A percentile compares a stretch with the other conserved stretches of the same genome.
phyloP scores from a whole-genome alignment of 1,140 invertebrate species.

The Hyphantria cunea region DNA sequence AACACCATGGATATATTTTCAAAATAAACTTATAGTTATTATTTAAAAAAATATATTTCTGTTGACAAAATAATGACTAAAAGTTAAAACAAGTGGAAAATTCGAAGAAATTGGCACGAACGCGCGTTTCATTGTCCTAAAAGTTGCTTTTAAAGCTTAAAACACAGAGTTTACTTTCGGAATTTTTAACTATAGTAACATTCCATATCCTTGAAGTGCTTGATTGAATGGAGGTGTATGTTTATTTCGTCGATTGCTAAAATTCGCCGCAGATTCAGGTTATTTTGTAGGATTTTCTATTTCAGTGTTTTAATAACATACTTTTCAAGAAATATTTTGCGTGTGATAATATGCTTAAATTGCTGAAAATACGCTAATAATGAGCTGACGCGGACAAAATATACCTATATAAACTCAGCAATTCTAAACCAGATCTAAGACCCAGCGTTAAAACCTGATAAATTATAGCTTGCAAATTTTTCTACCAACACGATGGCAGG shows the following conservation, averaged over 20 bases:
- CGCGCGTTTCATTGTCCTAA: too few species aligned
- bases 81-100: too few species aligned
- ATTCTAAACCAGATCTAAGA: not conserved
- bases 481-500: conserved; percentile 62
- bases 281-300: not conserved
- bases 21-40: too few species aligned
- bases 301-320: not conserved
- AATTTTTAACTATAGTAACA: too few species aligned
- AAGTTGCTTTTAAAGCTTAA: too few species aligned
- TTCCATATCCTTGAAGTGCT: not conserved
- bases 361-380: not conserved
- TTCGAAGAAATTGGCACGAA: too few species aligned
- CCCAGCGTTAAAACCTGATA: not conserved
- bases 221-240: not conserved
- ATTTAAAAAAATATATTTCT: too few species aligned
- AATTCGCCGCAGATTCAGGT: not conserved
- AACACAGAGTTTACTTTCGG: too few species aligned
- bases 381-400: not conserved
- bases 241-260: not conserved
- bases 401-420: too few species aligned
- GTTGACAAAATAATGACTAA: too few species aligned
- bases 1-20: too few species aligned
- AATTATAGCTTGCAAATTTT: not conserved
- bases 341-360: too few species aligned
- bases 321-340: not conserved